These are phyloP conservation scores for Phyllotis vaccarum DNA, from an alignment of 2,797 vertebrate species.

Conservation along the genomic window DNA sequence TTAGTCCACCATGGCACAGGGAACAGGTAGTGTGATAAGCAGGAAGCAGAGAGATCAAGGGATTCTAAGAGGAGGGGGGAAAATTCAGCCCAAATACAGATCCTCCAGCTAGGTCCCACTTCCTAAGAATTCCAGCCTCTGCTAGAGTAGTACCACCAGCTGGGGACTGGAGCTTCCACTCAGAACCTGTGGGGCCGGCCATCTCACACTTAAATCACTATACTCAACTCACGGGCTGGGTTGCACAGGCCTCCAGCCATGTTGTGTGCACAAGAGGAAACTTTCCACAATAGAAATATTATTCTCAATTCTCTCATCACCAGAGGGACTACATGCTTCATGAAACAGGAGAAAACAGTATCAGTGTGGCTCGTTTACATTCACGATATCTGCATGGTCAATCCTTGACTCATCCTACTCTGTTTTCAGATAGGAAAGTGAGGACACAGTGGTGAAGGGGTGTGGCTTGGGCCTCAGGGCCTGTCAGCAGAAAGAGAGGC, in stretches of 20 bases:
- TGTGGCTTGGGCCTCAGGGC: background rate
- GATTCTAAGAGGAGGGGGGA: background rate
- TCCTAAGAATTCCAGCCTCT: background rate
- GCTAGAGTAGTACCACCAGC: too few relatives aligned
- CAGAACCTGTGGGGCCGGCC: background rate
- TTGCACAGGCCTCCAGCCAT: background rate
- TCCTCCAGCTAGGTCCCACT: background rate
- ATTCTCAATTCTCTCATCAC: background rate
- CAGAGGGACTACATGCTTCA: accelerated
- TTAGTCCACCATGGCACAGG: background rate
- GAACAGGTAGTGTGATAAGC: too few relatives aligned
- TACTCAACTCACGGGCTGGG: background rate
- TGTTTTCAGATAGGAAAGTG: background rate
- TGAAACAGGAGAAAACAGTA: background rate
- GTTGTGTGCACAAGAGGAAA: background rate
- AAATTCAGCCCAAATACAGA: background rate
- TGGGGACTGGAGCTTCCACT: too few relatives aligned
- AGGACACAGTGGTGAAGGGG: too few relatives aligned
- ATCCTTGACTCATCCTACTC: accelerated
- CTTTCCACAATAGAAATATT: background rate
- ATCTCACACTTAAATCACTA: background rate
- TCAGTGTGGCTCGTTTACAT: background rate
- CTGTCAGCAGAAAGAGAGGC: background rate
- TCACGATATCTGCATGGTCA: background rate
- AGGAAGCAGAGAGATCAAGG: background rate